Evolutionary conservation across 2,113 vertebrate species (phyloP).

Genomic region (Pseudois nayaur): DNA sequence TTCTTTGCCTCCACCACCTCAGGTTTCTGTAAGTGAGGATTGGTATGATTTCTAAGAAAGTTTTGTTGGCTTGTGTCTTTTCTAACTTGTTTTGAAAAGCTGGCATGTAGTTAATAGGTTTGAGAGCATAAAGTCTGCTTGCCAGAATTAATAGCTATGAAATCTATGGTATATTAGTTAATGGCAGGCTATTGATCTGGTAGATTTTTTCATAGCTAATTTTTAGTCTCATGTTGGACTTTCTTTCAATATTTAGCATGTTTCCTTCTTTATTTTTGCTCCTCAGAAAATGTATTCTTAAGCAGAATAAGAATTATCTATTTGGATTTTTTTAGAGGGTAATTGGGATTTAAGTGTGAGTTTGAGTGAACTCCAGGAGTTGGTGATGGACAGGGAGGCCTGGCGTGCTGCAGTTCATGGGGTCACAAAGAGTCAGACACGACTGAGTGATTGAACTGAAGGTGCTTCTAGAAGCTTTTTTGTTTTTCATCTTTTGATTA

Average conservation of each 20-base stretch:
- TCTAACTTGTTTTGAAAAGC: constrained; percentile 29
- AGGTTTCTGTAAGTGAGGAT: constrained; percentile 80
- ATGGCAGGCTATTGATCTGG: background rate
- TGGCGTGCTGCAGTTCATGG: too few species aligned
- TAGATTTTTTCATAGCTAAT: background rate
- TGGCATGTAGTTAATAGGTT: background rate
- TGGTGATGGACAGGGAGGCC: too few species aligned
- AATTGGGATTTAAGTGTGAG: background rate
- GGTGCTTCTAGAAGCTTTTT: background rate
- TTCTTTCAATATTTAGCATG: background rate
- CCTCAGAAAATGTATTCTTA: background rate
- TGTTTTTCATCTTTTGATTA: background rate
- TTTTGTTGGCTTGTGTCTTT: background rate
- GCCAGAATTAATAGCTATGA: constrained; percentile 4
- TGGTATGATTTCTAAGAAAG: constrained; percentile 9
- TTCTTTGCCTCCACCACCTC: constrained; percentile 79
- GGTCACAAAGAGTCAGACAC: too few species aligned
- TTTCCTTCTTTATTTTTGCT: background rate
- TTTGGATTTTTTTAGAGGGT: background rate
- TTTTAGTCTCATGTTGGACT: constrained; percentile 19
- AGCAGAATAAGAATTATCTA: background rate
- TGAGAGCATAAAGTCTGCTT: background rate
- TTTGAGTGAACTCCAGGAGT: too few species aligned
- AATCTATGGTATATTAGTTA: background rate
- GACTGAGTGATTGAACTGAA: background rate